Evolutionary conservation across 2,797 vertebrate genomes (phyloP).

Genomic region (Neostethus bicornis): DNA sequence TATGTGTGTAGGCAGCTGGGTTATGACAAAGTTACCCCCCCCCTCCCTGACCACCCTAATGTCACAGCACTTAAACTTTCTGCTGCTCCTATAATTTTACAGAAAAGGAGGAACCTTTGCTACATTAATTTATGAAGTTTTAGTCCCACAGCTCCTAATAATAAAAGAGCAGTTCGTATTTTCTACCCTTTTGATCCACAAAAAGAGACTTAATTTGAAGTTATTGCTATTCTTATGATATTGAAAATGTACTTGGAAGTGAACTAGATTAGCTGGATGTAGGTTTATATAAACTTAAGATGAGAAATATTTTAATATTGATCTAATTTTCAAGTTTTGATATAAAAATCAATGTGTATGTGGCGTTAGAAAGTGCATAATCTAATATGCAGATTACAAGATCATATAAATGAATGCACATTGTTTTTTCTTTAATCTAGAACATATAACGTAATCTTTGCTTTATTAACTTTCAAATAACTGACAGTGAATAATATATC

Average conservation of each 20-base stretch:
- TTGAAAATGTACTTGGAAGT: too few species aligned
- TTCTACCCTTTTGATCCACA: conserved; percentile 8
- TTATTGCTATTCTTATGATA: conserved; percentile 13
- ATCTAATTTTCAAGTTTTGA: too few species aligned
- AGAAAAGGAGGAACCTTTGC: not conserved
- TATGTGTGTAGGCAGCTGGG: conserved; percentile 22
- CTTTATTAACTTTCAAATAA: not conserved
- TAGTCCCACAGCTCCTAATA: conserved; percentile 4
- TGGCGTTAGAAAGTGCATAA: too few species aligned
- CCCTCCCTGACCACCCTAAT: not conserved
- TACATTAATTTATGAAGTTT: conserved; percentile 5
- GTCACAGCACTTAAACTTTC: conserved; percentile 3
- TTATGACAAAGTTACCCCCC: conserved; percentile 8
- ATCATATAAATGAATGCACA: too few species aligned
- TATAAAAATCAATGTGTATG: too few species aligned
- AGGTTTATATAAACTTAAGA: too few species aligned
- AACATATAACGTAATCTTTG: not conserved
- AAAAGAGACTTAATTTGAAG: not conserved
- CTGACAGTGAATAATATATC: not conserved
- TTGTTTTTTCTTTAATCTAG: too few species aligned
- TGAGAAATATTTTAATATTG: too few species aligned
- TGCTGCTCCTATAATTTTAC: not conserved
- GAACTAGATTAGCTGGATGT: too few species aligned
- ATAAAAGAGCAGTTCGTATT: conserved; percentile 15
- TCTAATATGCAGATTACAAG: too few species aligned